phyloP scores from a whole-genome alignment of 2,797 vertebrate genomes.

The Morus bassanus region DNA sequence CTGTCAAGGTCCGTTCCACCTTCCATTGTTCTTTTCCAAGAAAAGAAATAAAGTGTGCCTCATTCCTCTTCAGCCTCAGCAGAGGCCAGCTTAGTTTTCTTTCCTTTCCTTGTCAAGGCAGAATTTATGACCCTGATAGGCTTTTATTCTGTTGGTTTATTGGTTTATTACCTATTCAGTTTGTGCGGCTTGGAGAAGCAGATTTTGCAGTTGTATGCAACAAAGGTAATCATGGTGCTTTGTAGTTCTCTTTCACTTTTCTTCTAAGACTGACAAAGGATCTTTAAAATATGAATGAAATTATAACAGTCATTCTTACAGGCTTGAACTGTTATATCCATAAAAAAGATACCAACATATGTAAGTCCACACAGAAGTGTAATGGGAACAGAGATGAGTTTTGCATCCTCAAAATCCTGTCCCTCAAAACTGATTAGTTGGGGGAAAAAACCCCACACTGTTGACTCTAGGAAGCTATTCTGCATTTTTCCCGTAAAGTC shows the following conservation, averaged over 20 bases:
- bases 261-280: neutral
- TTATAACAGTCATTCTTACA: neutral
- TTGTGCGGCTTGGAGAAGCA: neutral
- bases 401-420: neutral
- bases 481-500: neutral
- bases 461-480: neutral
- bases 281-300: neutral
- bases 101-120: neutral
- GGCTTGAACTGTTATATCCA: neutral
- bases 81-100: neutral
- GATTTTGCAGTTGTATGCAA: neutral
- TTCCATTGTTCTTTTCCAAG: neutral
- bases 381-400: neutral
- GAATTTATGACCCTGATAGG: neutral
- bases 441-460: fast-evolving
- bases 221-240: neutral
- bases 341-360: neutral
- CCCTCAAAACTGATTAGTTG: neutral
- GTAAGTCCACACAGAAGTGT: neutral
- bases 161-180: neutral
- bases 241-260: neutral
- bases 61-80: neutral
- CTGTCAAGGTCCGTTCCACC: neutral
- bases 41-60: neutral
- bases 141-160: neutral